Conservation (phyloP, 2,888 invertebrate genomes). For the Xanthostigma xanthostigma region DNA sequence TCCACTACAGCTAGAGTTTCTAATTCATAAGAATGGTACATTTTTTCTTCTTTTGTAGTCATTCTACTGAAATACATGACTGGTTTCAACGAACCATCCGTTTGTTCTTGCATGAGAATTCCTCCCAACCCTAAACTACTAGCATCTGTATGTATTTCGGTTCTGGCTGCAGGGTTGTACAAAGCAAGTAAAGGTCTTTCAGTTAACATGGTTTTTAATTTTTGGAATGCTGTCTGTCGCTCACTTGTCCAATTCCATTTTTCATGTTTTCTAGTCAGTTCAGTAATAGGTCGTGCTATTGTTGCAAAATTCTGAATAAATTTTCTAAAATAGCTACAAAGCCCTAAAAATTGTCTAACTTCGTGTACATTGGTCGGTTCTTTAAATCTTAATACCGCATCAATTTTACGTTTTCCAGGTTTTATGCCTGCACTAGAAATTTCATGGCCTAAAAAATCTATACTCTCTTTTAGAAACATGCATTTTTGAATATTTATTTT, state of each 20-base stretch:
- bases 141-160: slow-evolving; percentile 19
- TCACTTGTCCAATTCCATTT: slow-evolving; percentile 7
- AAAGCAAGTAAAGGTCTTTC: slow-evolving; percentile 13
- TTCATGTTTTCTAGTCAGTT: slow-evolving; percentile 8
- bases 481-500: too few species aligned
- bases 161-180: slow-evolving; percentile 12
- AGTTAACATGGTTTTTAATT: slow-evolving; percentile 8
- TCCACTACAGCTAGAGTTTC: too few species aligned
- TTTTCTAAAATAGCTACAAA: too few species aligned
- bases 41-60: slow-evolving; percentile 16
- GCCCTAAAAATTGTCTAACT: too few species aligned
- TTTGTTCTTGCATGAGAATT: slow-evolving; percentile 14
- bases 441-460: too few species aligned
- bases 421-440: too few species aligned
- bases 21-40: slow-evolving; percentile 17
- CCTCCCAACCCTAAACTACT: slow-evolving; percentile 15
- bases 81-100: slow-evolving; percentile 8
- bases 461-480: too few species aligned
- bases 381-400: too few species aligned
- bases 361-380: too few species aligned
- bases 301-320: too few species aligned
- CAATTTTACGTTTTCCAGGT: too few species aligned
- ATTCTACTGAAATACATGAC: slow-evolving; percentile 18
- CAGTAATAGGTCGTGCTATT: slow-evolving; percentile 2
- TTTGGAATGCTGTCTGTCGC: slow-evolving; percentile 10